Evolutionary conservation across 2,888 invertebrate species (phyloP), one percentile per base, ranked within the genome.

Genomic region (Crocallis elinguaria): DNA sequence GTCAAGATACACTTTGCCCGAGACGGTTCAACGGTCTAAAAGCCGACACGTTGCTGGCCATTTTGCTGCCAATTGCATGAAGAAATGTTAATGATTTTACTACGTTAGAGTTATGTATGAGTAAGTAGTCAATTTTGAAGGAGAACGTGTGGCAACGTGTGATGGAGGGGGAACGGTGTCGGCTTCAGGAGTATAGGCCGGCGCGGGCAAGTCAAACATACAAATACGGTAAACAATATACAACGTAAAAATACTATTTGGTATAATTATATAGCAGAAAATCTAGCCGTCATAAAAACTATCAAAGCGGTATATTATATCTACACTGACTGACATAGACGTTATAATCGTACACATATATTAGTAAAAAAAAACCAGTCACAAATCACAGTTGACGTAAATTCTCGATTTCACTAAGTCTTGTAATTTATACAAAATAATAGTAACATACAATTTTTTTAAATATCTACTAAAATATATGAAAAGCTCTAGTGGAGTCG

Each of bases 241-340:
- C 82, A 90, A 88, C 86, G 83, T 90, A 90, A 90, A 89, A 90
- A 91, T 90, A 91, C 90, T 90, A 90, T 91, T 91, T 91, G 91
- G 91, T 90, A 89, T 85, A 86, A n/a, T 81, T 80, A 88, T 88
- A 88, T 86, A 88, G 88, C 88, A 85, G 86, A 86, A 57, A 80
- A 84, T 85, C 88, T 88, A 90, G 88, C 87, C 82, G 82, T 86
- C 89, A 82, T 86, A 86, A 83, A 86, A 82, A 77, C 86, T 88
- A 88, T 86, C 84, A 82, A 88, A 88, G 86, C 88, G 71, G 77
- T 84, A 77, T 83, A 76, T 71, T 66, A 78, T 75, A 85, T 82
- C 83, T 84, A 87, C 84, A 87, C 78, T 76, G 84, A 87, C 78
- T 75, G 84, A 85, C 86, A 84, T 82, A 81, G 74, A 82, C 82